Percentiles rank a stretch among this genome's conserved stretches.
phyloP scores from a whole-genome alignment of 2,888 invertebrate species.

The Melieria picta region DNA sequence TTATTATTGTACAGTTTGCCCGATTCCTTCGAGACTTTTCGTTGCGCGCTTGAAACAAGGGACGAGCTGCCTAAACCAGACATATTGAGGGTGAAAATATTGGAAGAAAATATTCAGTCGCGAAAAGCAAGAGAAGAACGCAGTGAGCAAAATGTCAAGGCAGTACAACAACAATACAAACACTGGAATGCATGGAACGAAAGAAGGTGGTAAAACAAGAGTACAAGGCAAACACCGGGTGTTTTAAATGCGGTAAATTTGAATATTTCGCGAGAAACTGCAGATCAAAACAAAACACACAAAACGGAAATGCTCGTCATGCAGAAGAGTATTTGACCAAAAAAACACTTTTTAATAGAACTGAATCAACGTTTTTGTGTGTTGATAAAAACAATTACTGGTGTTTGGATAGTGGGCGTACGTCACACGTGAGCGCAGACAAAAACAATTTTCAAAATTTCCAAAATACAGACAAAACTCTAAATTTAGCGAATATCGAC shows the following conservation, averaged over 20 bases:
- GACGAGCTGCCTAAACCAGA: constrained; percentile 31
- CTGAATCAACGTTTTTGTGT: constrained; percentile 5
- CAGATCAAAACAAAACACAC: constrained; percentile 29
- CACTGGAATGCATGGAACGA: constrained; percentile 8
- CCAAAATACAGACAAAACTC: constrained; percentile 6
- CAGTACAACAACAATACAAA: constrained; percentile 15
- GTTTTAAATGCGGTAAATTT: constrained; percentile 11
- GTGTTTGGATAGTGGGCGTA: constrained; percentile 10
- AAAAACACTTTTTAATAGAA: neutral
- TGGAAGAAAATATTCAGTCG: constrained; percentile 1
- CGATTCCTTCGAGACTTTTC: neutral
- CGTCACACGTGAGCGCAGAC: neutral
- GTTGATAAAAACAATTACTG: constrained; percentile 2
- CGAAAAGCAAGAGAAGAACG: neutral
- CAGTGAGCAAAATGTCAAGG: neutral
- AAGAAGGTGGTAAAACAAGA: too few relatives aligned
- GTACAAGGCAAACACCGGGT: too few relatives aligned
- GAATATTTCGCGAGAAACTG: constrained; percentile 32
- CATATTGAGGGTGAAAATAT: constrained; percentile 14
- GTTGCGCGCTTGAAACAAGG: constrained; percentile 20
- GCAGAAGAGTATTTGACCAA: neutral
- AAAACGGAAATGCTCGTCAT: neutral
- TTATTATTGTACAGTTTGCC: constrained; percentile 49
- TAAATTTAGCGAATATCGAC: constrained; percentile 2
- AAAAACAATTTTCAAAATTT: constrained; percentile 11